Evolutionary conservation across 2,888 invertebrate genomes (phyloP).

Genomic region (Hypomecis atomaria): DNA sequence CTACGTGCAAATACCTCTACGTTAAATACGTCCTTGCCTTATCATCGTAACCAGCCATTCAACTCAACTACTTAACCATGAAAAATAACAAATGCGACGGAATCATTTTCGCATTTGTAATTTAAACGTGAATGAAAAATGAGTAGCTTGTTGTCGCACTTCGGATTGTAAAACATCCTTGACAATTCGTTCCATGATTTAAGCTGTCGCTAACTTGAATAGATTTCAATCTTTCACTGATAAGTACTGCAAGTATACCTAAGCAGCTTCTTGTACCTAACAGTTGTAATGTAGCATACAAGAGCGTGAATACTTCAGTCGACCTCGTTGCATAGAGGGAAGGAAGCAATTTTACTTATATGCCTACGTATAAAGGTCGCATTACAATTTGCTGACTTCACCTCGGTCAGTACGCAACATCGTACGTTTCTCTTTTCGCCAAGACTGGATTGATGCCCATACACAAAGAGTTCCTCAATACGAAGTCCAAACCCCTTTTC

Average conservation of each 20-base stretch:
- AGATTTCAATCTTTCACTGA: conserved; percentile 25
- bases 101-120: conserved; percentile 27
- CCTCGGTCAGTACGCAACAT: conserved; percentile 34
- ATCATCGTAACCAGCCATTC: too few species aligned
- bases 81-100: neutral
- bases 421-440: conserved; percentile 37
- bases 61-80: neutral
- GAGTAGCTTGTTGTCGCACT: conserved; percentile 21
- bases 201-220: conserved; percentile 6
- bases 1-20: neutral
- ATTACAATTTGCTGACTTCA: conserved; percentile 45
- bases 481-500: conserved; percentile 24
- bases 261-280: too few species aligned
- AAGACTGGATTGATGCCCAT: conserved; percentile 22
- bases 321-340: conserved; percentile 46
- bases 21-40: too few species aligned
- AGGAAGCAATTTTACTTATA: conserved; percentile 62
- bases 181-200: conserved; percentile 17
- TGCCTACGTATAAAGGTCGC: conserved; percentile 46
- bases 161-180: conserved; percentile 36
- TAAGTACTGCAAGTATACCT: conserved; percentile 17
- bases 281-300: conserved; percentile 27
- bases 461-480: conserved; percentile 26
- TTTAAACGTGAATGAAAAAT: conserved; percentile 36
- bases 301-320: conserved; percentile 29